Evolutionary conservation across 1,140 invertebrate species (phyloP).

Genomic region (Listronotus oregonensis): DNA sequence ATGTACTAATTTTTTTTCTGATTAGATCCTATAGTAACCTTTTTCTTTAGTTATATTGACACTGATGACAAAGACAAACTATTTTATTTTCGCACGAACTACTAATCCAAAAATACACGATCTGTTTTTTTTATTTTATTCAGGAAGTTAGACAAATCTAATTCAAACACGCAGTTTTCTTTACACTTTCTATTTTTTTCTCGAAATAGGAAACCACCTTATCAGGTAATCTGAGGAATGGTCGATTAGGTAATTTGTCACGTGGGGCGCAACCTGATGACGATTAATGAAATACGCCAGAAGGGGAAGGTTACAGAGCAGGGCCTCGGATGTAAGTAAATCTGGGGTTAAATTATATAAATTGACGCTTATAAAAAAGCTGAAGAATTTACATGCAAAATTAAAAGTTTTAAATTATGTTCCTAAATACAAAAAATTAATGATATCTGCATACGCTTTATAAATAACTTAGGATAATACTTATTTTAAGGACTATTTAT

Average conservation of each 20-base stretch:
- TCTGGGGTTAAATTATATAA: no score
- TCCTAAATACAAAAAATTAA: no score
- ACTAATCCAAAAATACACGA: not conserved
- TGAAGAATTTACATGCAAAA: no score
- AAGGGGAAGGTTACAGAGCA: conserved; percentile 25
- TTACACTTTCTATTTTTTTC: conserved; percentile 22
- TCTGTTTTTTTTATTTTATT: conserved; percentile 29
- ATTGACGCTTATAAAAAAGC: no score
- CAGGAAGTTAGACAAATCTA: conserved; percentile 30
- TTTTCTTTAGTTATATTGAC: not conserved
- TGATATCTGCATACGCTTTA: no score
- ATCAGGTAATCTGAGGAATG: conserved; percentile 38
- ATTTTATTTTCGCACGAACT: not conserved
- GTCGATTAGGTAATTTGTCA: conserved; percentile 40
- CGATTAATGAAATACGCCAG: conserved; percentile 34
- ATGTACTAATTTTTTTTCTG: no score
- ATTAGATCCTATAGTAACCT: no score
- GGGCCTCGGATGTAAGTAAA: not conserved
- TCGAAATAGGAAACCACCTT: conserved; percentile 24
- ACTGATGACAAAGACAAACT: conserved; percentile 1
- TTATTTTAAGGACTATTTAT: no score
- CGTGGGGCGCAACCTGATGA: conserved; percentile 33
- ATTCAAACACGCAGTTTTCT: conserved; percentile 29
- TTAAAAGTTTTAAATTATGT: no score
- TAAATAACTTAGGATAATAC: no score